Percentiles rank a stretch among this genome's conserved stretches.
Conservation (phyloP, 2,888 invertebrate genomes). For the Lepetodrilus schrolli region DNA sequence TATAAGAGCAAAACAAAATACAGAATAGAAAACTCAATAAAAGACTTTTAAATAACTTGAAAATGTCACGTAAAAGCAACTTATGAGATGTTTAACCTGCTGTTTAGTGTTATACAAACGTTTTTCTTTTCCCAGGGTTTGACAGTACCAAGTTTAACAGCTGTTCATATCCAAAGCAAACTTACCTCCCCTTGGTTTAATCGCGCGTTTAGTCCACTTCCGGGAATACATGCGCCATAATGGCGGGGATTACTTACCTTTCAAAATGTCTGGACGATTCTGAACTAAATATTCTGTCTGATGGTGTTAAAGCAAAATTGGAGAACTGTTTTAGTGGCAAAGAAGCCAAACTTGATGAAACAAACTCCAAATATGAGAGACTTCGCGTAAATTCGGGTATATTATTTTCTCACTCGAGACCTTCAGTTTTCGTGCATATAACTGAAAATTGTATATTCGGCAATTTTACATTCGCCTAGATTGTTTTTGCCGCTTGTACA, state of each 20-base stretch:
- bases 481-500: no score
- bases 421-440: neutral
- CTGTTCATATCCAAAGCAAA: no score
- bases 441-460: neutral
- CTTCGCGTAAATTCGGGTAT: constrained; percentile 64
- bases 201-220: neutral
- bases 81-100: no score
- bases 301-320: constrained; percentile 49
- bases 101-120: no score
- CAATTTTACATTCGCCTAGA: no score
- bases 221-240: constrained; percentile 35
- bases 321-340: constrained; percentile 40
- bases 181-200: neutral
- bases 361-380: constrained; percentile 60
- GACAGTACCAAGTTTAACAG: neutral
- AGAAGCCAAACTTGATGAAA: constrained; percentile 47
- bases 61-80: no score
- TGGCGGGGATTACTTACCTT: constrained; percentile 59
- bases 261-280: constrained; percentile 46
- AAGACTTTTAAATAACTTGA: no score
- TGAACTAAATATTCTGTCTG: constrained; percentile 48
- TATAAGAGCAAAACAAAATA: no score
- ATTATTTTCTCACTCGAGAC: neutral
- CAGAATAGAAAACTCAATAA: no score
- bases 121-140: no score